A percentile compares a stretch with the other conserved stretches of the same genome.
phyloP scores from a whole-genome alignment of 1,140 invertebrate genomes.

The Zaprionus ghesquierei region DNA sequence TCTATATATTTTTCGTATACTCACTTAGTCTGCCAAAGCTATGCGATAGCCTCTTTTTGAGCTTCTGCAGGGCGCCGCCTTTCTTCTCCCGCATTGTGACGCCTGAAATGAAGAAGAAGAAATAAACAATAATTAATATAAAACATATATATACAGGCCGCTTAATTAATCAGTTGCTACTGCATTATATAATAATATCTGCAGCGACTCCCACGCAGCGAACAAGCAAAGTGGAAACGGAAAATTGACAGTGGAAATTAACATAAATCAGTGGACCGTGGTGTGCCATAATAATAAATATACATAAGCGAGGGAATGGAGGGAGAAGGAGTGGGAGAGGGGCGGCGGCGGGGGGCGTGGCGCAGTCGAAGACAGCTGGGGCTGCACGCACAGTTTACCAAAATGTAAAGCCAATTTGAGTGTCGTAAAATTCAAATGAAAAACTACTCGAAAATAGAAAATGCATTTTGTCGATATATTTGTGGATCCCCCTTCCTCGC shows the following conservation, averaged over 20 bases:
- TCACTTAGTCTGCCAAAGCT: slow-evolving; percentile 96
- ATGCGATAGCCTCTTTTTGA: slow-evolving; percentile 94
- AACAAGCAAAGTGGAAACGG: slow-evolving; percentile 20
- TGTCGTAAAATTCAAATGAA: slow-evolving; percentile 40
- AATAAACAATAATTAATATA: slow-evolving; percentile 2
- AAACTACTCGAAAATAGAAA: slow-evolving; percentile 50
- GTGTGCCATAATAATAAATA: slow-evolving; percentile 67
- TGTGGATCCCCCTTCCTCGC: not conserved
- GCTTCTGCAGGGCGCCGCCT: slow-evolving; percentile 93
- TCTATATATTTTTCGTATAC: slow-evolving; percentile 84
- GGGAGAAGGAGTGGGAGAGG: not conserved
- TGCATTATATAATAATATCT: slow-evolving; percentile 40
- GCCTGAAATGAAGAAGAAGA: slow-evolving; percentile 84
- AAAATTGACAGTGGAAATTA: slow-evolving; percentile 70
- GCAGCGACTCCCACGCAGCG: slow-evolving; percentile 2
- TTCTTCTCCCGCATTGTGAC: slow-evolving; percentile 96
- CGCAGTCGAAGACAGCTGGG: not conserved
- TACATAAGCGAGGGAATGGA: slow-evolving; percentile 14
- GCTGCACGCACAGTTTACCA: slow-evolving; percentile 24
- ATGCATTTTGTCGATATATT: slow-evolving; percentile 56
- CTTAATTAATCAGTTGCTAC: slow-evolving; percentile 8
- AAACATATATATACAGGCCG: slow-evolving; percentile 25
- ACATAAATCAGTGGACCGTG: slow-evolving; percentile 77
- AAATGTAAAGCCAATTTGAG: slow-evolving; percentile 41
- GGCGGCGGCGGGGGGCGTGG: not conserved